Evolutionary conservation across 92 coral and sea anemone species (phyloP).

Genomic region (Muricea muricata): DNA sequence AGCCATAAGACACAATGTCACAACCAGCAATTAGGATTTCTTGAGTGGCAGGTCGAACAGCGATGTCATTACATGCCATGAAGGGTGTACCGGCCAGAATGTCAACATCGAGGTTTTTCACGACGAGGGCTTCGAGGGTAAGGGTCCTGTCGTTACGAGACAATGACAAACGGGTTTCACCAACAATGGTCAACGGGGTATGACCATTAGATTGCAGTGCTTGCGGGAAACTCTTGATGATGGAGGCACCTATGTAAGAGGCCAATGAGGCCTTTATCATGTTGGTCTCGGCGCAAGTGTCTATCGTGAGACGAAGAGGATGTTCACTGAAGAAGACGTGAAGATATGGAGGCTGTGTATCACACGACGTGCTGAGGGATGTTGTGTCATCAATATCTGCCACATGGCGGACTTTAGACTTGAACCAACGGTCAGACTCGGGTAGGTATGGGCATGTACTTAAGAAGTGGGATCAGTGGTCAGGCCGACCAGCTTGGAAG

Average conservation of each 20-base stretch:
- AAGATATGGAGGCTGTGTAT: conserved; percentile 39
- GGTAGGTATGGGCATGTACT: conserved; percentile 32
- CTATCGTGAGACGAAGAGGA: conserved; percentile 42
- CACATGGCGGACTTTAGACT: conserved; percentile 10
- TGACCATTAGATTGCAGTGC: too few relatives aligned
- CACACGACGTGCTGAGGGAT: conserved; percentile 20
- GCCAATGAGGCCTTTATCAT: too few relatives aligned
- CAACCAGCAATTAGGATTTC: conserved; percentile 47
- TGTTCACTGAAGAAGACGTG: too few relatives aligned
- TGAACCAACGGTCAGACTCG: conserved; percentile 20
- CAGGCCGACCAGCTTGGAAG: conserved; percentile 48
- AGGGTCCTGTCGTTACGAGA: too few relatives aligned
- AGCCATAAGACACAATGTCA: conserved; percentile 22
- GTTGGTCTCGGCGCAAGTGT: conserved; percentile 12
- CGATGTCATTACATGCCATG: conserved; percentile 53
- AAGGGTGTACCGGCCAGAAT: too few relatives aligned
- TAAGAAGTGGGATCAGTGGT: too few relatives aligned
- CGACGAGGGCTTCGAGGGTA: too few relatives aligned
- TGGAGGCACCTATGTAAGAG: conserved; percentile 32
- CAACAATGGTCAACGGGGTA: too few relatives aligned
- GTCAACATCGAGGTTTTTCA: too few relatives aligned
- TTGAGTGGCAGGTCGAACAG: conserved; percentile 53
- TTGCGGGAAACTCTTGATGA: conserved; percentile 47
- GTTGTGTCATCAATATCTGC: conserved; percentile 21
- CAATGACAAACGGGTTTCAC: too few relatives aligned